Percentiles rank a stretch among this genome's conserved stretches.
Conservation (phyloP, 2,113 vertebrate genomes). For the Pogonocichla stellata region DNA sequence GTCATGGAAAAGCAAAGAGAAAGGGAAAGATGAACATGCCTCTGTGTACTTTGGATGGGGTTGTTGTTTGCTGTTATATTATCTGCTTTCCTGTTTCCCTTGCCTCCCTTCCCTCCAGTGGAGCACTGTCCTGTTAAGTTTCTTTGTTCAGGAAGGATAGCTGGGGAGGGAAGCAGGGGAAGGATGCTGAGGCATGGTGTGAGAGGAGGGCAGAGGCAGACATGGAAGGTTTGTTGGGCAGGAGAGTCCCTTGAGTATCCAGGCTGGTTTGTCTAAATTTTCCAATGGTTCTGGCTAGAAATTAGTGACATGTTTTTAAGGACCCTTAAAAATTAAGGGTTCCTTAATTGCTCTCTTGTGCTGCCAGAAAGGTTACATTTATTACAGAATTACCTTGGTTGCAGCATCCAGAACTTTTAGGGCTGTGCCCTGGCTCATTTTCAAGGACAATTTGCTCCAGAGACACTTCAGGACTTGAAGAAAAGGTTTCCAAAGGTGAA, state of each 20-base stretch:
- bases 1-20: not conserved
- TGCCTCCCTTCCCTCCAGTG: not conserved
- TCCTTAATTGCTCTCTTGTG: not conserved
- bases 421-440: not conserved
- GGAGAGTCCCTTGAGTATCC: not conserved
- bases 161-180: not conserved
- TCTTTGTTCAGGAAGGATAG: not conserved
- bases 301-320: not conserved
- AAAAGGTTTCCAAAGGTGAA: not conserved
- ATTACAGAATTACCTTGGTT: not conserved
- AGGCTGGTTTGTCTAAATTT: not conserved
- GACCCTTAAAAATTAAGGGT: not conserved
- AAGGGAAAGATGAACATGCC: not conserved
- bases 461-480: not conserved
- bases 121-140: not conserved
- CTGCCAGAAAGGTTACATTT: not conserved
- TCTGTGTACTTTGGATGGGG: not conserved
- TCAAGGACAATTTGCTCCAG: not conserved
- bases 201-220: not conserved
- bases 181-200: not conserved
- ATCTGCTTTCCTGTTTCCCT: slow-evolving; percentile 31
- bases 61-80: not conserved
- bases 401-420: not conserved
- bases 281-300: not conserved
- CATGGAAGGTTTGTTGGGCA: not conserved